phyloP scores from a whole-genome alignment of 2,113 vertebrate species.

The Laticauda laticaudata region DNA sequence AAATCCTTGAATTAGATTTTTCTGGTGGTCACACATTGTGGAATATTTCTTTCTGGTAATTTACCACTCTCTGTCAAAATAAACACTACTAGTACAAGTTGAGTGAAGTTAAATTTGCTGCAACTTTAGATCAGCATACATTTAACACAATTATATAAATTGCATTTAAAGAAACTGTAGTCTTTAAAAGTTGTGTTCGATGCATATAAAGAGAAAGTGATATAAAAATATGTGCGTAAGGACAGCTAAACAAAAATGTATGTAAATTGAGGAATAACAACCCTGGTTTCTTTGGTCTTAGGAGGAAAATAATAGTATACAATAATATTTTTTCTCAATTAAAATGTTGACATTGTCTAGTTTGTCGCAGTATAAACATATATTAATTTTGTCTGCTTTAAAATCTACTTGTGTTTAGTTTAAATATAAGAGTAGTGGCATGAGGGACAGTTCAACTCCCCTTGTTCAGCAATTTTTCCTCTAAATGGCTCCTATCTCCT shows the following conservation, averaged over 20 bases:
- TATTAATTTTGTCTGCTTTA: background rate
- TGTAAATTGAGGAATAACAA: background rate
- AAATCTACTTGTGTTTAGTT: background rate
- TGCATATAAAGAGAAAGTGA: background rate
- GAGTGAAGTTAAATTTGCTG: background rate
- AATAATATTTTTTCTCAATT: background rate
- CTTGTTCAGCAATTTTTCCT: background rate
- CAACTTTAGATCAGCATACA: background rate
- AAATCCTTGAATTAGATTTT: background rate
- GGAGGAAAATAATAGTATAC: background rate
- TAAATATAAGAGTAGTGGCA: background rate
- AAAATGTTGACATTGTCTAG: background rate
- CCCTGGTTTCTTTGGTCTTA: background rate
- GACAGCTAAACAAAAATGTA: background rate
- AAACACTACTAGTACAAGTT: background rate
- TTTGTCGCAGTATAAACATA: background rate
- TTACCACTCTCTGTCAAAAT: background rate
- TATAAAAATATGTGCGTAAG: background rate
- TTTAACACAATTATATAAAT: background rate
- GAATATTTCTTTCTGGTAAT: background rate
- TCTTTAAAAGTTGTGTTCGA: background rate
- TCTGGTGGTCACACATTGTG: background rate
- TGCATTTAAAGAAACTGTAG: background rate
- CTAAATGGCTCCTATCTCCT: too few relatives aligned
- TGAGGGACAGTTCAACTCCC: background rate